Conservation (phyloP, 2,888 invertebrate genomes). For the Liodrosophila aerea region DNA sequence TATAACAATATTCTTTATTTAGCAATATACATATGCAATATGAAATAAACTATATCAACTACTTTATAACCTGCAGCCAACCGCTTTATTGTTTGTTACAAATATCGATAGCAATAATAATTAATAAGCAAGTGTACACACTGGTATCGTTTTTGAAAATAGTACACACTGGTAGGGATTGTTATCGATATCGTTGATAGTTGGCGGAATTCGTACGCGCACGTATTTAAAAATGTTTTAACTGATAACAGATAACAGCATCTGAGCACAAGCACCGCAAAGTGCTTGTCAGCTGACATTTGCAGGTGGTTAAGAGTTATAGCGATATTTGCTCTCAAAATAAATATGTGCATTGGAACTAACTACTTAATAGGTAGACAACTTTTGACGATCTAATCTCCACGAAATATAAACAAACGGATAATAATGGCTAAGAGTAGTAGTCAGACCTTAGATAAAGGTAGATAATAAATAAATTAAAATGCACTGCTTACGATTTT, state of each 20-base stretch:
- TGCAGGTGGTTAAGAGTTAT: conserved; percentile 18
- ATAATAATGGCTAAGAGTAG: too few species aligned
- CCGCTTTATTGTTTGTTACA: too few species aligned
- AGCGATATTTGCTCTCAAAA: conserved; percentile 34
- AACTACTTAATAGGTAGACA: conserved; percentile 14
- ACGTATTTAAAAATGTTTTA: conserved; percentile 19
- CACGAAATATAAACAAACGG: conserved; percentile 43
- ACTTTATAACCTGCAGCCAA: too few species aligned
- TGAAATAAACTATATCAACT: not conserved
- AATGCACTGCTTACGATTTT: conserved; percentile 48
- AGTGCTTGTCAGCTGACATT: conserved; percentile 25
- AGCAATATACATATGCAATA: conserved; percentile 10
- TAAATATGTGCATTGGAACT: conserved; percentile 36
- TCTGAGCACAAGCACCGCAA: conserved; percentile 15
- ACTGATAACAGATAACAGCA: conserved; percentile 16
- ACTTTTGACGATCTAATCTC: conserved; percentile 65
- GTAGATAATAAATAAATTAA: conserved; percentile 72
- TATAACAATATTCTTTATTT: too few species aligned
- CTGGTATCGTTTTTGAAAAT: too few species aligned
- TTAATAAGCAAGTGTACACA: too few species aligned
- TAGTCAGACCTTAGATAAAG: conserved; percentile 31
- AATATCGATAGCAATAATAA: too few species aligned
- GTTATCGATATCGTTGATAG: conserved; percentile 11
- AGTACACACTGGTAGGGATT: too few species aligned
- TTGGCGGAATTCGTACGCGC: conserved; percentile 15